Evolutionary conservation across 2,113 vertebrate genomes (phyloP), one percentile per base, ranked within the genome.

Genomic region (Podocnemis expansa): DNA sequence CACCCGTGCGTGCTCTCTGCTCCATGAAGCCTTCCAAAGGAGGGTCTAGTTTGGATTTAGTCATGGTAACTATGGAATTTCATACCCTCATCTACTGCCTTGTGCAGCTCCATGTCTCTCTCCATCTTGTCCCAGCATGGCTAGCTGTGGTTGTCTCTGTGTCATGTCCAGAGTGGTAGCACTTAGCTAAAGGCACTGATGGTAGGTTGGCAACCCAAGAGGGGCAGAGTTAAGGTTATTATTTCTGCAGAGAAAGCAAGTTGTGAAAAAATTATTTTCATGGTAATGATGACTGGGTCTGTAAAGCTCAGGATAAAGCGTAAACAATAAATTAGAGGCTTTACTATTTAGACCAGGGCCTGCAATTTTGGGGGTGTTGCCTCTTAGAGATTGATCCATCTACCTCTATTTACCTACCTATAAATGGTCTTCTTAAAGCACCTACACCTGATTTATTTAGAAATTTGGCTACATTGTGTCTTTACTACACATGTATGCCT

Each of bases 381-480:
- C 24, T 11, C 70, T 12, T 75, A n/a, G 60, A n/a, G 60, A 9
- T 19, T 41, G 70, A 25, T 75, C n/a, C 38, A 25, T 43, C 38
- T 3, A 13, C 3, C 67, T 73, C 70, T 75, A 25, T 43, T 75
- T 49, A 27, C 56, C 63, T 67, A 0, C 27, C 10, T 10, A 47
- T 31, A 31, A 29, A 47, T 0, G 5, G 52, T 45, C 10, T 55
- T 55, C 29, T 38, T 6, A 1, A 41, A 2, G 1, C 34, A 22
- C 21, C 51, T n/a, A 34, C 19, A 14, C 6, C 2, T 11, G 1
- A 2, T 13, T 45, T 19, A 34, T 10, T 2, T 38, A 49, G 81
- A 52, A 2, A 5, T 41, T 25, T 16, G 27, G 3, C 67, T 6
- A 10, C 63, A 12, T 11, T 29, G 1, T 0, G 1, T n/a, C 41